Conservation (phyloP, 2,797 vertebrate species). For the Heterohyrax brucei region DNA sequence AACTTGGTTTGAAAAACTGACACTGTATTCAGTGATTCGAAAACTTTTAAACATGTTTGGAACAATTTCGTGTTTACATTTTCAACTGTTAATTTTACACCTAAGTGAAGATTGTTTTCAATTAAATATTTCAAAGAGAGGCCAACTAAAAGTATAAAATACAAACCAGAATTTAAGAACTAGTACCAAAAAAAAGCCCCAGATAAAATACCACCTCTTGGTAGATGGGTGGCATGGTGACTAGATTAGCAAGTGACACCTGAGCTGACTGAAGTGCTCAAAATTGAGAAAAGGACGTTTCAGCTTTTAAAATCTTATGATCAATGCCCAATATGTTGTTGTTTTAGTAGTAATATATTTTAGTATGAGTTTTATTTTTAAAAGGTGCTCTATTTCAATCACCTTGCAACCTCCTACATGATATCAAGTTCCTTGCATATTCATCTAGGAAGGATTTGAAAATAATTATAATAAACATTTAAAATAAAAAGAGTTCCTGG, state of each 20-base stretch:
- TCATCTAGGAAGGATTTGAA: conserved; percentile 12
- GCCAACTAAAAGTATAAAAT: conserved; percentile 9
- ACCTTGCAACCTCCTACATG: not conserved
- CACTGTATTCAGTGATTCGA: not conserved
- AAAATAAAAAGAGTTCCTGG: conserved; percentile 10
- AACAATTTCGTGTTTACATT: not conserved
- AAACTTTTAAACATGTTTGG: not conserved
- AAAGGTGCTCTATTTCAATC: not conserved
- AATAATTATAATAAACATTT: conserved; percentile 36
- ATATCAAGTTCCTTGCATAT: not conserved
- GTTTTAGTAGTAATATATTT: conserved; percentile 16
- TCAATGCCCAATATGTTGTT: not conserved
- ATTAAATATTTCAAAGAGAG: not conserved
- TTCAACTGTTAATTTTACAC: not conserved
- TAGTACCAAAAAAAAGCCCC: not conserved
- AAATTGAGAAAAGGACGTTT: not conserved
- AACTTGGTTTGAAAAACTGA: not conserved
- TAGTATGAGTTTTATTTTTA: not conserved
- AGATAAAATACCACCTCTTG: not conserved
- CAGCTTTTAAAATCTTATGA: not conserved
- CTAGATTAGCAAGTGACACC: not conserved
- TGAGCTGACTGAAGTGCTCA: not conserved
- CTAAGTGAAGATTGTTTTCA: conserved; percentile 6
- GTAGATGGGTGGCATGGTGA: not conserved
- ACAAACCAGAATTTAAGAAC: conserved; percentile 18